Percentiles rank a stretch among this genome's conserved stretches.
These are phyloP conservation scores for Aricia agestis DNA, from an alignment of 1,140 invertebrate genomes.

Conservation along the genomic window DNA sequence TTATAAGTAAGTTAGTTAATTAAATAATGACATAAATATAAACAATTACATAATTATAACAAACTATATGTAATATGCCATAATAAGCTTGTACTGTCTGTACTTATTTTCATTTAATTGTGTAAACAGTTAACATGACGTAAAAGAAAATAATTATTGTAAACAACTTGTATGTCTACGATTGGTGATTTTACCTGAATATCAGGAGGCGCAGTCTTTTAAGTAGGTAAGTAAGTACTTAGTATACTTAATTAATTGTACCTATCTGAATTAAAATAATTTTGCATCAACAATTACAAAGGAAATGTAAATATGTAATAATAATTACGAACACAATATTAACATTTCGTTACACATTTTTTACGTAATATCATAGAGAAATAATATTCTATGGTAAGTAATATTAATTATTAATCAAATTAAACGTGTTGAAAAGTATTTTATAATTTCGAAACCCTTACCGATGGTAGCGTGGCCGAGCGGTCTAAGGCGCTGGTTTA, in stretches of 20 bases:
- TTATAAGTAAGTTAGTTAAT: background rate
- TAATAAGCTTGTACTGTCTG: background rate
- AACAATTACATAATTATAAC: background rate
- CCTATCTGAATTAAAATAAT: too few relatives aligned
- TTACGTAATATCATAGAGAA: too few relatives aligned
- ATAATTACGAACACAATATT: background rate
- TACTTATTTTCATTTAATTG: background rate
- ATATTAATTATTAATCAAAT: too few relatives aligned
- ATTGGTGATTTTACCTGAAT: too few relatives aligned
- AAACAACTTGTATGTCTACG: background rate
- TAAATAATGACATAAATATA: slow-evolving; percentile 10
- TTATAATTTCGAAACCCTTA: too few relatives aligned
- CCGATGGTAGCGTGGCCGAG: slow-evolving; percentile 99
- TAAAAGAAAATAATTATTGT: background rate
- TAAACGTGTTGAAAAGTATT: too few relatives aligned
- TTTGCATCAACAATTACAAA: too few relatives aligned
- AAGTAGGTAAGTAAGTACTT: too few relatives aligned
- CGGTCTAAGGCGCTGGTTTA: slow-evolving; percentile 99
- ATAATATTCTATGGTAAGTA: too few relatives aligned
- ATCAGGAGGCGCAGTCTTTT: too few relatives aligned
- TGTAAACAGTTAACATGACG: background rate
- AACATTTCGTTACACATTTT: background rate
- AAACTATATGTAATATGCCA: background rate
- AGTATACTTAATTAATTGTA: too few relatives aligned
- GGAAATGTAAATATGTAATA: too few relatives aligned